A percentile compares a stretch with the other conserved stretches of the same genome.
Evolutionary conservation across 1,140 invertebrate species (phyloP).

Genomic region (Drosophila micromelanica): DNA sequence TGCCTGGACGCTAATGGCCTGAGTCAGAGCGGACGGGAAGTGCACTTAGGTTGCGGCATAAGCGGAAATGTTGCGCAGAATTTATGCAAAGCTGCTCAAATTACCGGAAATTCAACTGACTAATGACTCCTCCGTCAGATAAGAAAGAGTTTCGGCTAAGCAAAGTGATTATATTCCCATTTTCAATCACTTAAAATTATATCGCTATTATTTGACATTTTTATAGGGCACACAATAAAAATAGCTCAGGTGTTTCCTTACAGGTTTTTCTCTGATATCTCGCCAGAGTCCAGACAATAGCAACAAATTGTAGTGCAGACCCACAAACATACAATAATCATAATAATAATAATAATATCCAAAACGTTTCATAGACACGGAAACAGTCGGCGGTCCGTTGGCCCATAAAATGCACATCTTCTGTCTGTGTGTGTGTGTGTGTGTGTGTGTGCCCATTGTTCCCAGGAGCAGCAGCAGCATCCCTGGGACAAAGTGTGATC

Average conservation of each 20-base stretch:
- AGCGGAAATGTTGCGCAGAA: slow-evolving; percentile 63
- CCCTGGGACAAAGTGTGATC: slow-evolving; percentile 76
- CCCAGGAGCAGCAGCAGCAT: slow-evolving; percentile 49
- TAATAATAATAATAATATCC: slow-evolving; percentile 79
- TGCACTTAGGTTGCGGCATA: slow-evolving; percentile 63
- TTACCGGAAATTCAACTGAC: slow-evolving; percentile 67
- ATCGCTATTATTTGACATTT: slow-evolving; percentile 45
- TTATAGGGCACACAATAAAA: slow-evolving; percentile 25
- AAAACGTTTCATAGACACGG: slow-evolving; percentile 36
- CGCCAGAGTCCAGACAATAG: slow-evolving; percentile 49
- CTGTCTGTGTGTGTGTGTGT: too few relatives aligned
- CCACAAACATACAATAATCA: slow-evolving; percentile 77
- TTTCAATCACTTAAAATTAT: slow-evolving; percentile 1
- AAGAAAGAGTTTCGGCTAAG: slow-evolving; percentile 26
- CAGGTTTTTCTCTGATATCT: slow-evolving; percentile 46
- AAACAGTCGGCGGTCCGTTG: slow-evolving; percentile 68
- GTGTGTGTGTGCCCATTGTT: slow-evolving; percentile 60
- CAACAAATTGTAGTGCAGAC: slow-evolving; percentile 61
- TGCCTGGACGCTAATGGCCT: slow-evolving; percentile 62
- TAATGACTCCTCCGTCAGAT: slow-evolving; percentile 63
- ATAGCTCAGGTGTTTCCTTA: slow-evolving; percentile 42
- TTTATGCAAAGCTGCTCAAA: slow-evolving; percentile 71
- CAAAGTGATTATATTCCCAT: slow-evolving; percentile 1
- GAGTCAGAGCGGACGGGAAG: slow-evolving; percentile 53
- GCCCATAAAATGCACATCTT: slow-evolving; percentile 69